Base-by-base conservation (phyloP, 1,140 invertebrate genomes). In the Zophobas atratus region DNA sequence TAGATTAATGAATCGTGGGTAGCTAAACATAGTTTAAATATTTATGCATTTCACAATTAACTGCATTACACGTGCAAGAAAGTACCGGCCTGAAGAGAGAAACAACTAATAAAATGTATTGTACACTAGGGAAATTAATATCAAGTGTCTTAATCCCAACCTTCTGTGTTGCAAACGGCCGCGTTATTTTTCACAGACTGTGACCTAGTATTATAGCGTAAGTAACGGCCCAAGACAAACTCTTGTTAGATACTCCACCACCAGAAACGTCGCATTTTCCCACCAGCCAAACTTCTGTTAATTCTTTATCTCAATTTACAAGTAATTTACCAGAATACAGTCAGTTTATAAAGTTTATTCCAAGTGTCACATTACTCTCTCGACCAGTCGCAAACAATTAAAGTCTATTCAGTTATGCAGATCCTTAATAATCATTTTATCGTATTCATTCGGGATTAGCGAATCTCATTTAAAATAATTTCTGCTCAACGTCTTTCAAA, bases 41-140 rank as follows among this genome's bases (percentile, higher is more conserved):
- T 84, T 84, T 82, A 84, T 83, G 83, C 83, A 82, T 82, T 83
- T 78, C 70, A 70, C 76, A 82, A 80, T 84, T 84, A 84, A 82
- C 78, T 83, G 83, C 83, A 84, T 84, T 83, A 84, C 48, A 79
- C 71, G 77, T 81, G 81, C 78, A 80, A 80, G 80, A 81, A 81
- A 78, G 71, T 77, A 77, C 72, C 43, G 60, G 77, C 79, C 78
- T 77, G 79, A 79, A 79, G 79, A 84, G 83, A 82, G 83, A 83
- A 84, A 84, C 82, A 82, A 82, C 82, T 85, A 84, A 85, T 85
- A 85, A 85, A 85, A 85, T 84, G 82, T 85, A 85, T 85, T 84
- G 84, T 81, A 82, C 84, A 77, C 83, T 81, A 79, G 84, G 84
- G 84, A 85, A 85, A 85, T 85, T 85, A 85, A 85, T 85, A 84